Percentiles rank a stretch among this genome's conserved stretches.
These are phyloP conservation scores for Pararge aegeria DNA, from an alignment of 1,140 invertebrate species.

Conservation along the genomic window DNA sequence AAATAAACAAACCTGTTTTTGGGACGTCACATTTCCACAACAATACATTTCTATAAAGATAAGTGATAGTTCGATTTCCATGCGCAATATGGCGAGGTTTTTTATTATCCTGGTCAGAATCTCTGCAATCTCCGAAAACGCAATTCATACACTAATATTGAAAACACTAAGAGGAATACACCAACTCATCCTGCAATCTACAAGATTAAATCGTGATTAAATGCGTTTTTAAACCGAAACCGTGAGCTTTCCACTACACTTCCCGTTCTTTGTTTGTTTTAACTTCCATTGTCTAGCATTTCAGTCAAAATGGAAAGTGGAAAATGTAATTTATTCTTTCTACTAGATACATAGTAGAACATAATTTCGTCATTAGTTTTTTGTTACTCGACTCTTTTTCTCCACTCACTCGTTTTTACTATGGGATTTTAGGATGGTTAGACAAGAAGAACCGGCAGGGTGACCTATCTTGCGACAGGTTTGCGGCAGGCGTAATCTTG, in stretches of 20 bases:
- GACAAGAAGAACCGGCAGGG: too few relatives aligned
- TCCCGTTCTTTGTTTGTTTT: conserved; percentile 19
- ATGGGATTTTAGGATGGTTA: too few relatives aligned
- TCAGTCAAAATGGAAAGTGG: conserved; percentile 1
- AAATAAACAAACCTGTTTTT: too few relatives aligned
- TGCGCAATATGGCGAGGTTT: too few relatives aligned
- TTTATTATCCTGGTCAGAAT: too few relatives aligned
- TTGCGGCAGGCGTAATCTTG: too few relatives aligned
- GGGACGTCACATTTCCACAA: too few relatives aligned
- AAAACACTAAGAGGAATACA: background rate
- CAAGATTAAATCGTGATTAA: conserved; percentile 28
- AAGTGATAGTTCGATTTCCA: too few relatives aligned
- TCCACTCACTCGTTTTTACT: background rate
- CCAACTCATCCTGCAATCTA: conserved; percentile 19
- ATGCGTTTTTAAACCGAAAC: conserved; percentile 21
- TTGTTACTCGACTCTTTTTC: background rate
- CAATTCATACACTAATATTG: too few relatives aligned
- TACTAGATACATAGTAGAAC: background rate
- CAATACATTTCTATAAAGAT: too few relatives aligned
- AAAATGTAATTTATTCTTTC: background rate
- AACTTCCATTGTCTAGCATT: conserved; percentile 13
- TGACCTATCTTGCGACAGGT: too few relatives aligned
- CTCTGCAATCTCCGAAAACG: too few relatives aligned
- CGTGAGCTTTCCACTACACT: conserved; percentile 12
- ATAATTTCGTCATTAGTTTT: background rate